Conservation (phyloP, 2,888 invertebrate genomes). For the Pammene aurita region DNA sequence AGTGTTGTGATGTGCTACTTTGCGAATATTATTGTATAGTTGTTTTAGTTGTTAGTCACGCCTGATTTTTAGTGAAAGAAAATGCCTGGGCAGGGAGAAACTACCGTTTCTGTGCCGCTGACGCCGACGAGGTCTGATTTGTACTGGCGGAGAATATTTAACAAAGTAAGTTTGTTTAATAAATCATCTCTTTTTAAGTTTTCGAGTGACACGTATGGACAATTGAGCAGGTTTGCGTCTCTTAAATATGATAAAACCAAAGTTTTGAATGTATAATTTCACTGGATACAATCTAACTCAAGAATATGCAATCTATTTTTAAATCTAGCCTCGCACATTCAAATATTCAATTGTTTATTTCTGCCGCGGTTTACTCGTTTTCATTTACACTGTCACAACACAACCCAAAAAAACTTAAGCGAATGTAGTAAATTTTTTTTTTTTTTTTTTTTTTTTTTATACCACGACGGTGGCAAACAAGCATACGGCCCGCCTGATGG, state of each 20-base stretch:
- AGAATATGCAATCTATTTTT: not conserved
- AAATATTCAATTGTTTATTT: conserved; percentile 1
- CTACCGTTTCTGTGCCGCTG: conserved; percentile 71
- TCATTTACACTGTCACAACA: not conserved
- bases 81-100: conserved; percentile 72
- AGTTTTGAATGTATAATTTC: no score
- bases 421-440: no score
- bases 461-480: no score
- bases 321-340: not conserved
- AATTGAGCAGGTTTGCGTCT: not conserved
- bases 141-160: conserved; percentile 80
- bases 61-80: conserved; percentile 54
- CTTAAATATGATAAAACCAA: not conserved
- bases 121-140: conserved; percentile 75
- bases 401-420: not conserved
- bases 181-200: not conserved
- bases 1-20: conserved; percentile 55
- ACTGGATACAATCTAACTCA: not conserved
- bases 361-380: not conserved
- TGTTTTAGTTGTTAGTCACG: conserved; percentile 48
- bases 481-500: no score
- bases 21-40: conserved; percentile 45
- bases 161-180: conserved; percentile 66
- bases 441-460: no score
- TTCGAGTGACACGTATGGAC: not conserved